These are phyloP conservation scores for Bryconaethiops microstoma DNA, from an alignment of 2,797 vertebrate genomes.

Conservation along the genomic window DNA sequence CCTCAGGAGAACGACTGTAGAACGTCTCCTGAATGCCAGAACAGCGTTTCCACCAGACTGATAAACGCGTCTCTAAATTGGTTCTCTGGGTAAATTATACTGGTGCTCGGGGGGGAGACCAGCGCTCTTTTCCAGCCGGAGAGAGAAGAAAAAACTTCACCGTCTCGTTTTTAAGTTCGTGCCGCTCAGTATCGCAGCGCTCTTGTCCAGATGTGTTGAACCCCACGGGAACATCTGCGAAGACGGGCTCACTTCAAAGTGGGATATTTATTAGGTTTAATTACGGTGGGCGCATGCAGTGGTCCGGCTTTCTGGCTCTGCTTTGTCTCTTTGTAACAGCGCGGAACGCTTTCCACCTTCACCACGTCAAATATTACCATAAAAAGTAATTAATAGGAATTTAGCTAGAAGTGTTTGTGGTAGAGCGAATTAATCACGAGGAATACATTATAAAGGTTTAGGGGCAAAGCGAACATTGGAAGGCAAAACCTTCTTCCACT, in stretches of 20 bases:
- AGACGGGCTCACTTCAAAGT: neutral
- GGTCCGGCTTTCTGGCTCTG: neutral
- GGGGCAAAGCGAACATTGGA: slow-evolving; percentile 11
- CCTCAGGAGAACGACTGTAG: neutral
- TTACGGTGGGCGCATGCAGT: neutral
- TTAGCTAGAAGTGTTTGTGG: slow-evolving; percentile 16
- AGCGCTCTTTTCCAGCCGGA: neutral
- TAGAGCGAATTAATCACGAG: slow-evolving; percentile 33
- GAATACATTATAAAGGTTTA: slow-evolving; percentile 45
- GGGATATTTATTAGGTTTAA: neutral
- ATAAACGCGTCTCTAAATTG: neutral
- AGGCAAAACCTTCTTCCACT: slow-evolving; percentile 32
- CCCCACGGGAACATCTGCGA: neutral
- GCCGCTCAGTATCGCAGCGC: neutral
- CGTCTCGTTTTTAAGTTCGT: neutral
- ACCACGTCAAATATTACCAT: neutral
- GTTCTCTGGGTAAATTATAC: neutral
- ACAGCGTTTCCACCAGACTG: neutral
- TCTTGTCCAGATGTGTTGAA: slow-evolving; percentile 5
- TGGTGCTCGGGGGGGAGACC: neutral
- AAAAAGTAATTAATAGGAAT: slow-evolving; percentile 43
- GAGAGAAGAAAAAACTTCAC: neutral
- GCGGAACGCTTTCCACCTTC: slow-evolving; percentile 45
- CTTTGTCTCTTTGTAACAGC: slow-evolving; percentile 35
- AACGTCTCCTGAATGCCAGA: neutral